Conservation (phyloP, 2,888 invertebrate species). For the Agriopis leucophaearia region DNA sequence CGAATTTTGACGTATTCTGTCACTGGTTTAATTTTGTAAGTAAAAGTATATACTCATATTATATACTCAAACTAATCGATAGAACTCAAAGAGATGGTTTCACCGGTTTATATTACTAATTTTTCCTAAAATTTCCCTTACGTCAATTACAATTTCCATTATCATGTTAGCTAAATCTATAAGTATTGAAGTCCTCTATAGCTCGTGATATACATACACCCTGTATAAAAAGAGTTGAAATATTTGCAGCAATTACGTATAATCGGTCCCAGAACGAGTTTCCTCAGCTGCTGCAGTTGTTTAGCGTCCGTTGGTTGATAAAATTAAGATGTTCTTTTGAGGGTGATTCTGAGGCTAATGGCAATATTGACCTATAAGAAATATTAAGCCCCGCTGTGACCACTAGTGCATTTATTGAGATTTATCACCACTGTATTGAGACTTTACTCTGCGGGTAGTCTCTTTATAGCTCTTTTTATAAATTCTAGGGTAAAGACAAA, state of each 20-base stretch:
- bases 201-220: background rate
- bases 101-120: too few species aligned
- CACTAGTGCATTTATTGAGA: constrained; percentile 60
- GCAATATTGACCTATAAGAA: constrained; percentile 58
- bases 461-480: constrained; percentile 52
- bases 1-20: too few species aligned
- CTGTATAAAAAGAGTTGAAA: constrained; percentile 29
- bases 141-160: too few species aligned
- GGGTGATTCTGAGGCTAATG: constrained; percentile 56
- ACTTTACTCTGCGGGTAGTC: constrained; percentile 57
- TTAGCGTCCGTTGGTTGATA: constrained; percentile 47
- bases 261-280: constrained; percentile 52
- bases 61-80: too few species aligned
- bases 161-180: too few species aligned
- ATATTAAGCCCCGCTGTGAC: constrained; percentile 59
- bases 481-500: constrained; percentile 48
- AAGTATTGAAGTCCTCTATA: too few species aligned
- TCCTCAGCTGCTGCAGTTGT: constrained; percentile 43
- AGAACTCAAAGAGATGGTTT: too few species aligned
- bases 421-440: constrained; percentile 62
- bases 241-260: constrained; percentile 47
- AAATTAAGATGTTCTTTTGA: constrained; percentile 61
- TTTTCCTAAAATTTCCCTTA: too few species aligned
- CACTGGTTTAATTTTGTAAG: too few species aligned
- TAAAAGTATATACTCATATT: too few species aligned